Evolutionary conservation across 2,888 invertebrate species (phyloP).

Genomic region (Sphinx pinastri): DNA sequence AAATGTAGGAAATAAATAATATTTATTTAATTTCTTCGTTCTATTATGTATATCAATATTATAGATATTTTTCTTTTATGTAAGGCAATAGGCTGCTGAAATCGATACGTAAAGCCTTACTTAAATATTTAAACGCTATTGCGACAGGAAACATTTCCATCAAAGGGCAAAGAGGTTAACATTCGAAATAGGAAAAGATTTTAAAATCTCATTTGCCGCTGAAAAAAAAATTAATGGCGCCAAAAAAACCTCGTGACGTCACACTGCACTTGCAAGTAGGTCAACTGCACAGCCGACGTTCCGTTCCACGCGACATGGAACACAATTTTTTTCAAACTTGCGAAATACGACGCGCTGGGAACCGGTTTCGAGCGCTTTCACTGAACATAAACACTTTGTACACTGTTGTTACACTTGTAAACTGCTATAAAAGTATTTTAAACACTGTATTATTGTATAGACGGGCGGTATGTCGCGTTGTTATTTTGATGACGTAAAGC

Average conservation of each 20-base stretch:
- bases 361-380: slow-evolving; percentile 31
- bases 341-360: slow-evolving; percentile 19
- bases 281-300: slow-evolving; percentile 44
- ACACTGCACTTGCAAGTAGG: slow-evolving; percentile 56
- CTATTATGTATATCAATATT: too few species aligned
- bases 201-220: neutral
- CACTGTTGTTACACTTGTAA: slow-evolving; percentile 25
- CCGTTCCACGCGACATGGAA: slow-evolving; percentile 41
- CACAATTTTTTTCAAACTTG: slow-evolving; percentile 18
- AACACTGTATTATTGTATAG: slow-evolving; percentile 38
- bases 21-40: too few species aligned
- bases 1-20: too few species aligned
- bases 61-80: neutral
- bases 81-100: neutral
- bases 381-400: slow-evolving; percentile 28
- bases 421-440: slow-evolving; percentile 30
- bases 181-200: neutral
- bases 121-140: neutral
- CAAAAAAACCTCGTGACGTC: slow-evolving; percentile 50
- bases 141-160: neutral
- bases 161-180: neutral
- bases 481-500: slow-evolving; percentile 58
- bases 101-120: neutral
- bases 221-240: slow-evolving; percentile 32
- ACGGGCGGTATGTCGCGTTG: slow-evolving; percentile 37